Percentiles rank a stretch among this genome's conserved stretches.
phyloP scores from a whole-genome alignment of 2,888 invertebrate species.

The Nomada fucata region DNA sequence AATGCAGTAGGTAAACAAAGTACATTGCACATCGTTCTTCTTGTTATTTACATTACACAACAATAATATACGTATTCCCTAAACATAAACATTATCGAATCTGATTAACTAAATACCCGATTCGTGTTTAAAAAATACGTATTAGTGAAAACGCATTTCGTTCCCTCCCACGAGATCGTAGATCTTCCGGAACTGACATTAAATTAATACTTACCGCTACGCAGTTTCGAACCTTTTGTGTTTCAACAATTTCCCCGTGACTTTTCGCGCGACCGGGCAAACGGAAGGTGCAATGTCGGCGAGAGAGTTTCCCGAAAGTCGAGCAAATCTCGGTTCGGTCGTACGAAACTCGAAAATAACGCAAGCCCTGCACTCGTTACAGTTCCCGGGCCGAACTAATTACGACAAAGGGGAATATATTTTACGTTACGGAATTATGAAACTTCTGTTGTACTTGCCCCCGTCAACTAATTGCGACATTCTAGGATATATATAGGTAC shows the following conservation, averaged over 20 bases:
- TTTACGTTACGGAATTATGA: conserved; percentile 59
- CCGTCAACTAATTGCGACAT: conserved; percentile 68
- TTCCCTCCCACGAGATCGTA: no score
- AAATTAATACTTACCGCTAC: no score
- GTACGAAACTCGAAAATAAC: conserved; percentile 30
- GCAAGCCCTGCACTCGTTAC: conserved; percentile 35
- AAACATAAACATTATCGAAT: no score
- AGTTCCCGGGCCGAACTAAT: conserved; percentile 52
- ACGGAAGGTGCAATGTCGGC: not conserved
- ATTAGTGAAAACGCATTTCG: no score
- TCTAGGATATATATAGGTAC: conserved; percentile 55
- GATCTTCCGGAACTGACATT: no score
- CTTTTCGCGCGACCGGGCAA: not conserved
- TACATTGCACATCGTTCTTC: no score
- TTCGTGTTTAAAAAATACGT: no score
- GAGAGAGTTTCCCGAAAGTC: conserved; percentile 8
- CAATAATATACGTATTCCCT: no score
- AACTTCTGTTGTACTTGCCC: conserved; percentile 63
- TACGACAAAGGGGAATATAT: conserved; percentile 58
- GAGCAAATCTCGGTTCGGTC: conserved; percentile 12
- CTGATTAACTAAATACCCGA: no score
- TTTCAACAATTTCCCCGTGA: not conserved
- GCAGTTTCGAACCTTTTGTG: no score
- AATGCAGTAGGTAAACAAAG: no score
- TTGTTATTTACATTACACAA: no score